Conservation (phyloP, 2,888 invertebrate species). For the Muschampia plurimacula region DNA sequence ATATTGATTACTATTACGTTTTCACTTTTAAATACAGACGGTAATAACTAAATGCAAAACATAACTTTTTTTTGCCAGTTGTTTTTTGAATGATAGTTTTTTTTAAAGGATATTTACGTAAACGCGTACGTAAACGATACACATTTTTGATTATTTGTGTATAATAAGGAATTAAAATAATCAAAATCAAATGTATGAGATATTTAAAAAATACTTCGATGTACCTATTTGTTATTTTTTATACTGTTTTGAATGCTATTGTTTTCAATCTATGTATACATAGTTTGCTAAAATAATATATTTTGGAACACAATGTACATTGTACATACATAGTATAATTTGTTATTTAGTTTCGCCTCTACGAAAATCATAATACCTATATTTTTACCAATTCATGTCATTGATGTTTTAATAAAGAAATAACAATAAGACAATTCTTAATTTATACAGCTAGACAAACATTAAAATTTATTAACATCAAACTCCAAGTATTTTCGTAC, state of each 20-base stretch:
- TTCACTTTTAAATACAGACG: constrained; percentile 20
- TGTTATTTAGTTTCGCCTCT: neutral
- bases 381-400: neutral
- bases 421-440: neutral
- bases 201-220: no score
- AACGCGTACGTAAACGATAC: no score
- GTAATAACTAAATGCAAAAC: neutral
- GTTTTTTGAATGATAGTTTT: neutral
- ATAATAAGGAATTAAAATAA: no score
- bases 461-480: neutral
- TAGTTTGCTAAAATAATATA: no score
- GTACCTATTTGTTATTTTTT: no score
- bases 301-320: no score
- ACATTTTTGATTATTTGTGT: no score
- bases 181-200: no score
- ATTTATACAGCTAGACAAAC: constrained; percentile 9
- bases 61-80: neutral
- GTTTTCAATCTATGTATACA: no score
- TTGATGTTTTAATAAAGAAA: constrained; percentile 4
- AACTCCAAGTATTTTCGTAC: neutral
- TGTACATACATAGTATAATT: no score
- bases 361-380: neutral
- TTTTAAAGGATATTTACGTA: no score
- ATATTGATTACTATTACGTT: constrained; percentile 25
- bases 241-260: no score